These are phyloP conservation scores for Marcusenius ussheri DNA, from an alignment of 2,113 vertebrate species.

Conservation along the genomic window DNA sequence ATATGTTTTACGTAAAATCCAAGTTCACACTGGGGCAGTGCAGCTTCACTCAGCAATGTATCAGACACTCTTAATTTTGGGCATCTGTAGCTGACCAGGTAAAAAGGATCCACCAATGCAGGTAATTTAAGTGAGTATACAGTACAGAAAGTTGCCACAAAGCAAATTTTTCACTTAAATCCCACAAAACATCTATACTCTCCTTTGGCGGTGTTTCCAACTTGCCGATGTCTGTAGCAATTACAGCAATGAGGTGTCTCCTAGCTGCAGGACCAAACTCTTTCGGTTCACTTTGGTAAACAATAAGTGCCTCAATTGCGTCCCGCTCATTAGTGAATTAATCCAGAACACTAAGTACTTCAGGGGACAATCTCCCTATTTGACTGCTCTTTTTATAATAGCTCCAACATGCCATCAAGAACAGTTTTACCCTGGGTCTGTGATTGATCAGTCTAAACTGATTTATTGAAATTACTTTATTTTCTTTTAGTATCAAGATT, in stretches of 20 bases:
- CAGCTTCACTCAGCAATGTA: neutral
- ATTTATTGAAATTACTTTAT: neutral
- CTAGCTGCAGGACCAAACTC: neutral
- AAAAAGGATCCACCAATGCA: neutral
- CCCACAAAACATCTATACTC: neutral
- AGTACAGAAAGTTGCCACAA: neutral
- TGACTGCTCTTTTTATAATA: neutral
- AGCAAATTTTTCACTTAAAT: neutral
- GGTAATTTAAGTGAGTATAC: neutral
- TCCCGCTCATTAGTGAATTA: neutral
- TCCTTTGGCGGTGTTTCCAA: neutral
- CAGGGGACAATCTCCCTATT: neutral
- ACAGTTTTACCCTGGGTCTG: neutral
- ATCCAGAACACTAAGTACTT: neutral
- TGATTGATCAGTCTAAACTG: neutral
- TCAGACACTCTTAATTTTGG: neutral
- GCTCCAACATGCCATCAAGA: neutral
- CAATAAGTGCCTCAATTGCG: neutral
- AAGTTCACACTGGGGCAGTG: neutral
- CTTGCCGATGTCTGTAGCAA: neutral
- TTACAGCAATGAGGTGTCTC: neutral
- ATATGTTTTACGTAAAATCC: neutral
- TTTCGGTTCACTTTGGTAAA: neutral
- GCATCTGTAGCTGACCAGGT: neutral
- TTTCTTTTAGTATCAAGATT: neutral